Conservation (phyloP, 1,140 invertebrate species). For the Procambarus clarkii region DNA sequence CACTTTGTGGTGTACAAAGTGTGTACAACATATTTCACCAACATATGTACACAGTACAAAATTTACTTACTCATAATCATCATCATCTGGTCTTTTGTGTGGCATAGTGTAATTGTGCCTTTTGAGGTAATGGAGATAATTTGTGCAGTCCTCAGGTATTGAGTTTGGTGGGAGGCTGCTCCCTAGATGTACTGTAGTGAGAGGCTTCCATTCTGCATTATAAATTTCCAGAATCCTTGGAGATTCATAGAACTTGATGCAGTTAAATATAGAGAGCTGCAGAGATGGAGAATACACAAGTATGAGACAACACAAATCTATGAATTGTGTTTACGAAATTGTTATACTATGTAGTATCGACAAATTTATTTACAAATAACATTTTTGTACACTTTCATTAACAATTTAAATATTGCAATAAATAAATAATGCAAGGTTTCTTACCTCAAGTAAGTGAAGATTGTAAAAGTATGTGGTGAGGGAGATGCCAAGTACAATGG, state of each 20-base stretch:
- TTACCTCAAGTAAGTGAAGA: slow-evolving; percentile 62
- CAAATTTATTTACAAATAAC: too few relatives aligned
- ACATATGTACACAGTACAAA: background rate
- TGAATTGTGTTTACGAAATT: too few relatives aligned
- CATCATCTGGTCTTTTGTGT: background rate
- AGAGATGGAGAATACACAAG: background rate
- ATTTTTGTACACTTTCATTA: too few relatives aligned
- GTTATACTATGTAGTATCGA: too few relatives aligned
- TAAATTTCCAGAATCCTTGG: slow-evolving; percentile 43
- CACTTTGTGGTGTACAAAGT: background rate
- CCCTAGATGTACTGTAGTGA: slow-evolving; percentile 39
- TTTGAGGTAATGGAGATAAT: slow-evolving; percentile 57
- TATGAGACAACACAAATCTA: background rate
- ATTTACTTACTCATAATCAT: slow-evolving; percentile 49
- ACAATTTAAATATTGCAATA: background rate
- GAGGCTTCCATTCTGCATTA: slow-evolving; percentile 20
- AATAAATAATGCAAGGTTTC: background rate
- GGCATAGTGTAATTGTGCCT: slow-evolving; percentile 32
- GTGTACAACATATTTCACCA: background rate
- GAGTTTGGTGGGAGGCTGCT: slow-evolving; percentile 25
- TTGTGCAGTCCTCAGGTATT: slow-evolving; percentile 64
- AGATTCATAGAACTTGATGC: slow-evolving; percentile 53
- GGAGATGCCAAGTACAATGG: slow-evolving; percentile 54
- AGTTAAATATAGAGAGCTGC: slow-evolving; percentile 62
- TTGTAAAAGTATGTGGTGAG: slow-evolving; percentile 61